phyloP scores from a whole-genome alignment of 2,113 vertebrate species.

The Solea solea region DNA sequence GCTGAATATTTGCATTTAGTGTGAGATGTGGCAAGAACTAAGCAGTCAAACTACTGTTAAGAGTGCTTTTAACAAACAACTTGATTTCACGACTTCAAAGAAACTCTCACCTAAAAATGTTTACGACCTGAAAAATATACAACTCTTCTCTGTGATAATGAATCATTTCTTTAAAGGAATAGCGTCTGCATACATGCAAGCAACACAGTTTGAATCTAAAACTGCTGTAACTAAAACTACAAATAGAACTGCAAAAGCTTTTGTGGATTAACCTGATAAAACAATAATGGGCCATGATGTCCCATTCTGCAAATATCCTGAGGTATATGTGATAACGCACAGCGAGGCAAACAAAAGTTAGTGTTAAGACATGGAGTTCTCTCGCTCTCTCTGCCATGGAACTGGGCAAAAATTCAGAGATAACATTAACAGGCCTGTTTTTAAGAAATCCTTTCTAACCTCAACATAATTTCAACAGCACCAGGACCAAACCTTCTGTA shows the following conservation, averaged over 20 bases:
- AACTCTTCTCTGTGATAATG: slow-evolving; percentile 10
- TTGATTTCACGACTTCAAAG: slow-evolving; percentile 7
- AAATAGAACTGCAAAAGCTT: slow-evolving; percentile 26
- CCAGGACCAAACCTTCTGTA: neutral
- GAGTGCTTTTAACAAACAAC: slow-evolving; percentile 37
- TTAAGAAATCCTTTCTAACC: neutral
- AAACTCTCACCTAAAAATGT: slow-evolving; percentile 14
- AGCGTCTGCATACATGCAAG: neutral
- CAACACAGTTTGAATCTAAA: slow-evolving; percentile 28
- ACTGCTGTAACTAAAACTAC: slow-evolving; percentile 14
- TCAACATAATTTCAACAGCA: neutral
- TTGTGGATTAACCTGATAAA: slow-evolving; percentile 41
- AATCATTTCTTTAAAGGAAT: neutral
- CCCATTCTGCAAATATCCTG: slow-evolving; percentile 60
- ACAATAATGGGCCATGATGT: slow-evolving; percentile 33
- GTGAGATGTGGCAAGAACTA: neutral
- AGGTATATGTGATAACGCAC: slow-evolving; percentile 67
- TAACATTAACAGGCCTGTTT: neutral
- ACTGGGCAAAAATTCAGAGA: slow-evolving; percentile 37
- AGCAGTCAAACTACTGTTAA: slow-evolving; percentile 4
- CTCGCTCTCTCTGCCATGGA: neutral
- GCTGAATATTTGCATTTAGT: neutral
- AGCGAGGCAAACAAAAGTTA: slow-evolving; percentile 27
- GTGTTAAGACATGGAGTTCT: neutral
- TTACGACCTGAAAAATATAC: slow-evolving; percentile 13